Evolutionary conservation across 2,888 invertebrate species (phyloP), one percentile per base, ranked within the genome.

Genomic region (Celastrina argiolus): DNA sequence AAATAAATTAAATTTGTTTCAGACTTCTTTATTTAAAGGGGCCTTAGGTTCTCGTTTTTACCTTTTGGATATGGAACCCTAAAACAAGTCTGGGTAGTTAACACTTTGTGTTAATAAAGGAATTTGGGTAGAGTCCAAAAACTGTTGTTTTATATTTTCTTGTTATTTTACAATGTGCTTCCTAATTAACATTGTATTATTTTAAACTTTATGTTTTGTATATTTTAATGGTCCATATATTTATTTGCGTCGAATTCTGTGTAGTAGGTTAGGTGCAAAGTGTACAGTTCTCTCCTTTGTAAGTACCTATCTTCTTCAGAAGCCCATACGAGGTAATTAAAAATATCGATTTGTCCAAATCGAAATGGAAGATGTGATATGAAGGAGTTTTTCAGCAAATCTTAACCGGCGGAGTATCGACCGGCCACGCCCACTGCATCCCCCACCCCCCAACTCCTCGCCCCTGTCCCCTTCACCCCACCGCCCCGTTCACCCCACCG

Each of bases 301-400:
- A n/a, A n/a, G n/a, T n/a, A n/a, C n/a, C n/a, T n/a, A 31, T 28
- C 5, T 31, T 6, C 31, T 4, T 2, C 5, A 31, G 31, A 3
- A 31, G 7, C 7, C 31, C 7, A 31, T 31, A 31, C 4, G 2
- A 7, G 31, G 6, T 45, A 8, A 31, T 58, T 14, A 58, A 59
- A 18, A 61, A 39, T 61, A 61, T 39, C 34, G 61, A 61, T 34
- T 39, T 12, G 14, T 56, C 28, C 4, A 56, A 39, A 18, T 34
- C 10, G 61, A 39, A 61, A 39, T 39, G 36, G 18, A 39, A 22
- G 22, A 36, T 39, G 31, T 18, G 10, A 31, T 34, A 59, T 28
- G 58, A 34, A 16, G 59, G 36, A 59, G 59, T 59, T 59, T 59
- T 59, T 59, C 59, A 61, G 39, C 14, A 61, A 18, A 61, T 61